Conservation (phyloP, 2,888 invertebrate species). For the Eudasyphora cyanicolor region DNA sequence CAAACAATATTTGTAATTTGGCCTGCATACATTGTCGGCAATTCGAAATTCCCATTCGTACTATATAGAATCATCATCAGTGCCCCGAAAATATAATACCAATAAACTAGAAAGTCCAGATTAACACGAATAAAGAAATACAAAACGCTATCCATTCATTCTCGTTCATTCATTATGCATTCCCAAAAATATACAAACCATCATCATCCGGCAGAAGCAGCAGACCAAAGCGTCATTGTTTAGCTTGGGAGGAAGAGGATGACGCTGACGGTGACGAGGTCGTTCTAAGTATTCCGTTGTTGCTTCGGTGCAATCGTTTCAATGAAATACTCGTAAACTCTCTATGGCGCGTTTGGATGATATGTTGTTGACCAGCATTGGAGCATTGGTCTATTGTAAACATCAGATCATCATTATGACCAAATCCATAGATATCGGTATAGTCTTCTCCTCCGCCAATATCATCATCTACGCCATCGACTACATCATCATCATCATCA, state of each 20-base stretch:
- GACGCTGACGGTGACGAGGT: neutral
- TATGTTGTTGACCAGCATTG: neutral
- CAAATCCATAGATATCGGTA: conserved; percentile 7
- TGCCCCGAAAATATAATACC: neutral
- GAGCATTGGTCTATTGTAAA: neutral
- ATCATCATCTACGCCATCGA: neutral
- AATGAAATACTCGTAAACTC: neutral
- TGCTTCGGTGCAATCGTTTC: neutral
- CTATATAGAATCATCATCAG: neutral
- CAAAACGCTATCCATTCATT: neutral
- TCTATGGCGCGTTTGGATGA: neutral
- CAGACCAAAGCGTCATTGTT: neutral
- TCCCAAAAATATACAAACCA: neutral
- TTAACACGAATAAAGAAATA: neutral
- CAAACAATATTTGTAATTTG: neutral
- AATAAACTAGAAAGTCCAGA: neutral
- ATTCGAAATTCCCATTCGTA: too few species aligned
- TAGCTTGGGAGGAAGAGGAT: neutral
- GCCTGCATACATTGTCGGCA: too few species aligned
- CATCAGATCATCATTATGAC: neutral
- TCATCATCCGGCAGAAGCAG: neutral
- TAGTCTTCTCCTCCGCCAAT: neutral
- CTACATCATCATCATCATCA: neutral
- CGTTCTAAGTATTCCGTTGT: neutral
- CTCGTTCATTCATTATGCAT: neutral